Base-by-base conservation (phyloP, 2,113 vertebrate species). In the Gnathochromis pfefferi region DNA sequence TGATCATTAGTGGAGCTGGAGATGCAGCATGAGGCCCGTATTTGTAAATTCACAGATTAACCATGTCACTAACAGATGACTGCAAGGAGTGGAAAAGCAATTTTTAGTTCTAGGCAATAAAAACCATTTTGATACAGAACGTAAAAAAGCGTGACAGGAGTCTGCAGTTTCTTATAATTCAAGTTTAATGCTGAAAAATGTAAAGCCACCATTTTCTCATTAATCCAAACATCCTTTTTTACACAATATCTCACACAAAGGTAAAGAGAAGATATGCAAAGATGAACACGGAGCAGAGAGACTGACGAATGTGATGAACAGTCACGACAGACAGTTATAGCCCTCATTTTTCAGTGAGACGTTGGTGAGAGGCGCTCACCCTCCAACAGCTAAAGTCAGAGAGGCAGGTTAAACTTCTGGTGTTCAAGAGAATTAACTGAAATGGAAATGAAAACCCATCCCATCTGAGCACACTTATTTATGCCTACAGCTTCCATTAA, bases 181-280 rank as follows among this genome's bases (percentile, higher is more conserved):
- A 96, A 96, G 93, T 96, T 96, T 96, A 96, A 93, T 96, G 90
- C 86, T 92, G 81, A 88, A 85, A 85, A 88, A 92, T 90, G 86
- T 90, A 95, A 96, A 96, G 93, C 89, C 85, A 85, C 88, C 89
- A 91, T 87, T 83, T 92, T 94, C 38, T 94, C 81, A 92, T 84
- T 82, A 92, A 86, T 91, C 81, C 87, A 92, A 91, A 95, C 81
- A 33, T 87, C 58, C 40, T 91, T 92, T 92, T 92, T 87, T 88
- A 92, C 83, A 92, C 49, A 57, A 78, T 91, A 87, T 84, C 79
- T 89, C 85, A 93, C 86, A 85, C 86, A 40, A 89, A 91, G 82
- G 54, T 90, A 80, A 89, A 93, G 90, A 92, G 70, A 89, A 94
- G 95, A 96, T 96, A 96, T 96, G 95, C 90, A 94, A 90, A 73